Conservation (phyloP, 1,140 invertebrate genomes). For the Macrotrachela quadricornifera region DNA sequence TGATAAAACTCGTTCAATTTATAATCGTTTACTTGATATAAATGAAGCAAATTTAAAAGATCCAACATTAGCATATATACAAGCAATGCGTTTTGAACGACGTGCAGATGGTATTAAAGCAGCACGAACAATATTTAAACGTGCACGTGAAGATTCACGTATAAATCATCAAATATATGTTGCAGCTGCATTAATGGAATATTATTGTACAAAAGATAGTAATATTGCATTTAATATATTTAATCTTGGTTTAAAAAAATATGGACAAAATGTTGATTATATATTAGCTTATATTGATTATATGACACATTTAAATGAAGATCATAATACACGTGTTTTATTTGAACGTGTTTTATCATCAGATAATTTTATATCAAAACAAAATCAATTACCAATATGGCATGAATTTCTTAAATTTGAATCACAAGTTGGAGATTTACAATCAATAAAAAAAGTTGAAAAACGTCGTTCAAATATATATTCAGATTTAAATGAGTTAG, state of each 20-base stretch:
- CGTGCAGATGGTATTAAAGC: constrained; percentile 92
- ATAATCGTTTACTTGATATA: constrained; percentile 1
- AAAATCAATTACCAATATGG: constrained; percentile 46
- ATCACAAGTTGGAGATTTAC: constrained; percentile 85
- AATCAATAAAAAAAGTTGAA: constrained; percentile 94
- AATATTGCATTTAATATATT: constrained; percentile 94
- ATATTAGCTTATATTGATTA: constrained; percentile 88
- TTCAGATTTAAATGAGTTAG: constrained; percentile 68
- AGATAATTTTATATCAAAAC: constrained; percentile 28
- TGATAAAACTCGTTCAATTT: neutral
- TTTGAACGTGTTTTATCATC: constrained; percentile 81
- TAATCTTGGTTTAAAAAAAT: constrained; percentile 88
- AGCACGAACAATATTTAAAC: constrained; percentile 75
- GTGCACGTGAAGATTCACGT: constrained; percentile 66
- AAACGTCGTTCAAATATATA: constrained; percentile 46
- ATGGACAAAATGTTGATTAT: constrained; percentile 75
- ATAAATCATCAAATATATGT: constrained; percentile 80
- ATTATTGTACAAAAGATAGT: constrained; percentile 96
- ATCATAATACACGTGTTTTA: constrained; percentile 89
- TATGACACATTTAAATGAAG: constrained; percentile 89
- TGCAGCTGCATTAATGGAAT: constrained; percentile 91
- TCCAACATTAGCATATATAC: constrained; percentile 45
- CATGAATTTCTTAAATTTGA: constrained; percentile 94
- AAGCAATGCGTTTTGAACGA: constrained; percentile 95
- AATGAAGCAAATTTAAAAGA: constrained; percentile 5